phyloP scores from a whole-genome alignment of 2,113 vertebrate species.

The Gallinago media region DNA sequence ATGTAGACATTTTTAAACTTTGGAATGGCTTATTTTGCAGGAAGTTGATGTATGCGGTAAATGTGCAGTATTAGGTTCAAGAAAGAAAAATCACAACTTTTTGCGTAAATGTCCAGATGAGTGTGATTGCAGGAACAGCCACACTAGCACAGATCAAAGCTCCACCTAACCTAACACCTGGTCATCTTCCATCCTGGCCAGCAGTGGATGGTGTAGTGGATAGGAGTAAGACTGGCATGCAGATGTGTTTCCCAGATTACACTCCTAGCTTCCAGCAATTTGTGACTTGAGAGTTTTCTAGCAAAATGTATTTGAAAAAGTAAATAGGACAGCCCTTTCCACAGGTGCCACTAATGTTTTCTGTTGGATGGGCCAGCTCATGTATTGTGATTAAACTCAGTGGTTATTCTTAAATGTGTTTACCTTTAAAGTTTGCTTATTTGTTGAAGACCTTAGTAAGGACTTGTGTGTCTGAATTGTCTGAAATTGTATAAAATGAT shows the following conservation, averaged over 20 bases:
- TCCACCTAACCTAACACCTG: background rate
- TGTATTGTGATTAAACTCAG: background rate
- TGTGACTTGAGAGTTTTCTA: background rate
- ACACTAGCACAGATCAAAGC: background rate
- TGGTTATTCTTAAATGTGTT: background rate
- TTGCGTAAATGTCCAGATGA: rapidly evolving
- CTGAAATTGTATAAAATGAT: rapidly evolving
- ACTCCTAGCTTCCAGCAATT: background rate
- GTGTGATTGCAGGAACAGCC: background rate
- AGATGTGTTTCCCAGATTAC: background rate
- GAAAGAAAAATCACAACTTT: background rate
- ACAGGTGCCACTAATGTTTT: background rate
- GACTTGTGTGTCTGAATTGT: background rate
- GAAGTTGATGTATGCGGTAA: background rate
- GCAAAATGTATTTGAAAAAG: background rate
- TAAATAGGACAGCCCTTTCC: background rate
- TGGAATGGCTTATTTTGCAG: background rate
- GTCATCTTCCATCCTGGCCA: background rate
- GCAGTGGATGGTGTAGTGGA: background rate
- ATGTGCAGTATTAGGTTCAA: background rate
- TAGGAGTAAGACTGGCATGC: background rate
- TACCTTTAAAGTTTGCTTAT: background rate
- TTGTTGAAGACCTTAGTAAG: background rate
- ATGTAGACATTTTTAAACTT: background rate
- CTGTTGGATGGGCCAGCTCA: background rate